Conservation (phyloP, 2,888 invertebrate genomes). For the Branchellion lobata region DNA sequence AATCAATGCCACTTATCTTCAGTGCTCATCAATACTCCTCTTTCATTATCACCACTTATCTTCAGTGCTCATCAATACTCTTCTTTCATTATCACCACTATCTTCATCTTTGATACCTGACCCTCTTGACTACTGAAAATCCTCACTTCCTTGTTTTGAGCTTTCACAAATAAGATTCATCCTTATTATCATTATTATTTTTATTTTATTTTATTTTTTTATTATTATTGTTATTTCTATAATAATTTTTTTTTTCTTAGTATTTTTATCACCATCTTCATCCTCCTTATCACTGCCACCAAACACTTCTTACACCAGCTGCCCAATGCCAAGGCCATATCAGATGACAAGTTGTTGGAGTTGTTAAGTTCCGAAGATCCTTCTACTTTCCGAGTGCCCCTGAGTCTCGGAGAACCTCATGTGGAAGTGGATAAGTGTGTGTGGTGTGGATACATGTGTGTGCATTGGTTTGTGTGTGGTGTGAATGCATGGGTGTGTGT, state of each 20-base stretch:
- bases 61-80: too few species aligned
- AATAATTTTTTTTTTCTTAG: background rate
- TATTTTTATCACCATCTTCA: too few species aligned
- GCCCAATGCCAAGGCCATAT: slow-evolving; percentile 60
- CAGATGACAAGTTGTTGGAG: slow-evolving; percentile 69
- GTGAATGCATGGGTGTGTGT: background rate
- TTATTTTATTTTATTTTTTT: too few species aligned
- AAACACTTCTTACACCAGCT: slow-evolving; percentile 54
- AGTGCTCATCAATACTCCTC: too few species aligned
- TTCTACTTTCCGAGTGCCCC: slow-evolving; percentile 76
- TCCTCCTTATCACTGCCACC: background rate
- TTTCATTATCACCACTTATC: too few species aligned
- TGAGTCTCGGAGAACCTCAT: slow-evolving; percentile 83
- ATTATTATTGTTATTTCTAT: slow-evolving; percentile 61
- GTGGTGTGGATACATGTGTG: slow-evolving; percentile 46
- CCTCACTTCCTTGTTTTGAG: too few species aligned
- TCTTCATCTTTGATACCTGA: too few species aligned
- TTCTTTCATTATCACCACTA: too few species aligned
- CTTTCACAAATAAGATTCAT: too few species aligned
- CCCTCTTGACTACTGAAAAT: too few species aligned
- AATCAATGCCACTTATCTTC: too few species aligned
- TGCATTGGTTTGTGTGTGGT: background rate
- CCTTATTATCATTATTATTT: too few species aligned
- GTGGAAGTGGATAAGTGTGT: slow-evolving; percentile 75
- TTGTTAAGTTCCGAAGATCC: slow-evolving; percentile 71